Evolutionary conservation across 2,113 vertebrate species (phyloP).

Genomic region (Labeo catla): DNA sequence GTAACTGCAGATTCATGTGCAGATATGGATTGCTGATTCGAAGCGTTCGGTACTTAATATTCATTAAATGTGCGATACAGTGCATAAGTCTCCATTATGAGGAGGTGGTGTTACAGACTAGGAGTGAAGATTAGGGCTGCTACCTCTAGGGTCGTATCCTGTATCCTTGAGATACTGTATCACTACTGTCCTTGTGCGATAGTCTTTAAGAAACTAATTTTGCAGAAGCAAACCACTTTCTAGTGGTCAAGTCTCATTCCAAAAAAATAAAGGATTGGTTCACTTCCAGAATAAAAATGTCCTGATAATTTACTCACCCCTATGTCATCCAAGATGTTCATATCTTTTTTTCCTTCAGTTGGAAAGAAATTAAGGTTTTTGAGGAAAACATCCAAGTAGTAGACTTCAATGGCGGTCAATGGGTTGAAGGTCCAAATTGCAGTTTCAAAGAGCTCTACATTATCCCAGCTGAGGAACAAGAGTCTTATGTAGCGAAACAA

Average conservation of each 20-base stretch:
- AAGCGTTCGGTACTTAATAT: slow-evolving; percentile 62
- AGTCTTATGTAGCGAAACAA: no score
- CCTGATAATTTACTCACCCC: no score
- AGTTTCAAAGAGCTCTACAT: no score
- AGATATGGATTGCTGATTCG: slow-evolving; percentile 55
- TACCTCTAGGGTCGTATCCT: background rate
- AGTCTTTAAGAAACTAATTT: background rate
- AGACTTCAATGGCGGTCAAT: no score
- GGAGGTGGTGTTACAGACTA: background rate
- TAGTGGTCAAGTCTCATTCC: background rate
- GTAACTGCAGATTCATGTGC: slow-evolving; percentile 45
- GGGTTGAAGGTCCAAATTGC: no score
- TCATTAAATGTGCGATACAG: slow-evolving; percentile 21
- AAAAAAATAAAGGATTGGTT: no score
- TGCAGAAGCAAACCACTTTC: background rate
- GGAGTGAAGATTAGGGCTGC: background rate
- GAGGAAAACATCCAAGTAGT: no score
- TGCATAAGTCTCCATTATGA: background rate
- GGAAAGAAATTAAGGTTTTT: no score
- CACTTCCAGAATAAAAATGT: no score
- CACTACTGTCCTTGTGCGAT: background rate
- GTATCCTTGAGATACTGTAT: background rate
- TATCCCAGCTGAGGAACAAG: no score
- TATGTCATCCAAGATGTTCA: no score
- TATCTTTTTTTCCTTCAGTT: no score